These are phyloP conservation scores for Amiota communis DNA, from an alignment of 2,888 invertebrate genomes.

Conservation along the genomic window DNA sequence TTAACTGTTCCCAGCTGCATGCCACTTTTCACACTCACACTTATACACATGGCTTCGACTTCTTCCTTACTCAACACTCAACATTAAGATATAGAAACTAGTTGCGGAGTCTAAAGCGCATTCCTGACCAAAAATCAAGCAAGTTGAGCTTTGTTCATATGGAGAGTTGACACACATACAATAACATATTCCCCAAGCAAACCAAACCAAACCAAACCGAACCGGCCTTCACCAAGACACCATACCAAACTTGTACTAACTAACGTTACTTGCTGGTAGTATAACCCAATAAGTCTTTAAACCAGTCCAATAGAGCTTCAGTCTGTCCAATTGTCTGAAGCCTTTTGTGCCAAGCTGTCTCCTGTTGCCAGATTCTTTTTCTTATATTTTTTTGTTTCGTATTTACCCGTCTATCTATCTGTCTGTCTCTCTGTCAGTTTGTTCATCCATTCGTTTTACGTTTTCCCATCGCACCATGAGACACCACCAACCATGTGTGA, in stretches of 20 bases:
- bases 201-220: not conserved
- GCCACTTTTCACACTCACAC: conserved; percentile 17
- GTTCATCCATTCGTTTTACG: too few relatives aligned
- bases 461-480: not conserved
- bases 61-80: too few relatives aligned
- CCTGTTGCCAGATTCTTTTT: conserved; percentile 18
- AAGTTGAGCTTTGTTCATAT: not conserved
- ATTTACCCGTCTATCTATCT: not conserved
- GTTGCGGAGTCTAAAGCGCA: not conserved
- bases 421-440: too few relatives aligned
- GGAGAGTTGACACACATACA: too few relatives aligned
- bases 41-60: not conserved
- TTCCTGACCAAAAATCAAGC: conserved; percentile 25
- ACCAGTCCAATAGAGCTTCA: not conserved
- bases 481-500: conserved; percentile 8
- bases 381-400: not conserved
- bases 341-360: conserved; percentile 39
- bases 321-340: conserved; percentile 6
- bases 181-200: not conserved
- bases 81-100: not conserved
- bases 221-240: conserved; percentile 6
- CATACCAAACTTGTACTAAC: not conserved
- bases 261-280: conserved; percentile 20
- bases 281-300: conserved; percentile 28
- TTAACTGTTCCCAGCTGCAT: conserved; percentile 22